These are phyloP conservation scores for Parnassius glacialis DNA, from an alignment of 2,888 invertebrate species.

Conservation along the genomic window DNA sequence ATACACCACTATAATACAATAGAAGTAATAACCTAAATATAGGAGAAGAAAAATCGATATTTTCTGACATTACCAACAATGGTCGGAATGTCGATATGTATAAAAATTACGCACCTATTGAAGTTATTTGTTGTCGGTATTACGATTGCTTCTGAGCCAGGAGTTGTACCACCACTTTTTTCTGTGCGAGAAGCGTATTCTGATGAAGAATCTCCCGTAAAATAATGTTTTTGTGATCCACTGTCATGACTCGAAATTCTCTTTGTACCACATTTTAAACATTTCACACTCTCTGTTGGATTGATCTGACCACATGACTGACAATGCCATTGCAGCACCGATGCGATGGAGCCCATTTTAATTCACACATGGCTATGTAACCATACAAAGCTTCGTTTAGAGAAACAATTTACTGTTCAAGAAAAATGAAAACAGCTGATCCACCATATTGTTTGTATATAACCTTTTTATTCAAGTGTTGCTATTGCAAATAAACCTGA, in stretches of 20 bases:
- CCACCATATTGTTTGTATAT: slow-evolving; percentile 83
- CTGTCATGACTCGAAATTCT: slow-evolving; percentile 82
- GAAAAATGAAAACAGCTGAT: slow-evolving; percentile 82
- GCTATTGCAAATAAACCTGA: slow-evolving; percentile 29
- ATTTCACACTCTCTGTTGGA: slow-evolving; percentile 91
- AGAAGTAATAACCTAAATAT: slow-evolving; percentile 71
- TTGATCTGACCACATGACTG: slow-evolving; percentile 93
- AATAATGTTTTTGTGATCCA: slow-evolving; percentile 62
- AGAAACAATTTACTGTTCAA: slow-evolving; percentile 63
- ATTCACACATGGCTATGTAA: slow-evolving; percentile 79
- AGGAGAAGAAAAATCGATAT: slow-evolving; percentile 73
- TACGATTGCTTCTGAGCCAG: slow-evolving; percentile 68
- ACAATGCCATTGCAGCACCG: slow-evolving; percentile 96
- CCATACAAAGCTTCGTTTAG: slow-evolving; percentile 73
- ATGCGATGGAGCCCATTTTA: slow-evolving; percentile 95
- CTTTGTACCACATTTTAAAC: slow-evolving; percentile 90
- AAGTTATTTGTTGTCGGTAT: slow-evolving; percentile 68
- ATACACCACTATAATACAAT: slow-evolving; percentile 62
- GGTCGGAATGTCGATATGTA: slow-evolving; percentile 45
- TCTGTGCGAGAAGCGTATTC: slow-evolving; percentile 66
- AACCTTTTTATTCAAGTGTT: slow-evolving; percentile 51
- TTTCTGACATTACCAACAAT: slow-evolving; percentile 60
- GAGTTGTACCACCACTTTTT: slow-evolving; percentile 70
- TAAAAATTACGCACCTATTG: slow-evolving; percentile 64
- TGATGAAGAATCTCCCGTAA: slow-evolving; percentile 65